Evolutionary conservation across 2,888 invertebrate species (phyloP), one percentile per base, ranked within the genome.

Genomic region (Mythimna albipuncta): DNA sequence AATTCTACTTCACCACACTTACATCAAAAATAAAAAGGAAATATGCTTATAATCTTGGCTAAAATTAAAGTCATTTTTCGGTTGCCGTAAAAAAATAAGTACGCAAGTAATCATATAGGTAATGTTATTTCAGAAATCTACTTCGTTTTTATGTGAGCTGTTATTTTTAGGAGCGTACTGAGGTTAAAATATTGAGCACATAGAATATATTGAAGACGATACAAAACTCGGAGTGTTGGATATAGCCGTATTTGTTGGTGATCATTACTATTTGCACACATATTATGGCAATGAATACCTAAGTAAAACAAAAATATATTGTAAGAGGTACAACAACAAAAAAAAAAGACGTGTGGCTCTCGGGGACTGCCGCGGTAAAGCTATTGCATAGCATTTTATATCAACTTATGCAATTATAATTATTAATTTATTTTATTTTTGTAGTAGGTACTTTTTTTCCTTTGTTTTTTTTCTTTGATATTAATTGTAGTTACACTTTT

Each of bases 131-230:
- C 54, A 38, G 59, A 75, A 79, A 82, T 73, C 69, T 75, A 69
- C 72, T 77, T 38, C 19, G 21, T 58, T 77, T 78, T 79, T 82
- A 82, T 76, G 63, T 59, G 6, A 26, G 65, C 65, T 64, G 41
- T 84, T 77, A 82, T 69, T 75, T 84, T 84, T 73, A 75, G 57
- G 64, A 57, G 57, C 13, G 41, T 64, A 59, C 57, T 44, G 63
- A 65, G 69, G 79, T 62, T 61, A 69, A 75, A 64, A 67, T 76
- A 67, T 75, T 68, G 62, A 71, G 59, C 44, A 57, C 32, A 58
- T n/a, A 52, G 47, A 66, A 72, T 72, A 66, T 79, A 66, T 72
- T 59, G 54, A 59, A 58, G 52, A n/a, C 11, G 52, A 19, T 64
- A 59, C 47, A 54, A 16, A 64, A 59, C 7, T 41, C 5, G 7